Conservation (phyloP, 2,888 invertebrate genomes). For the Drosophila eohydei region DNA sequence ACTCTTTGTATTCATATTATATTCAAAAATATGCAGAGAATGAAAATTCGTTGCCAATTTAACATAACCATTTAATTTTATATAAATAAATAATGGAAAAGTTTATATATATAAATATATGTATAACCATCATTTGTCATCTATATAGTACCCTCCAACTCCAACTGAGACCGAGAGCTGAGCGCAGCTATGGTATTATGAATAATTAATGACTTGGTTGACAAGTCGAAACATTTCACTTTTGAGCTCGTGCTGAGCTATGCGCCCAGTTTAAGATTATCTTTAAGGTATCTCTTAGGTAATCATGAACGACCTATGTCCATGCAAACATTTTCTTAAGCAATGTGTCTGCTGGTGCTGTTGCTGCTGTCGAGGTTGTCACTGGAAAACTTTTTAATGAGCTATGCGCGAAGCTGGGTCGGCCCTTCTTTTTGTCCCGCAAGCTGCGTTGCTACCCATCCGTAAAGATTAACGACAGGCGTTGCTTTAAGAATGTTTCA, state of each 20-base stretch:
- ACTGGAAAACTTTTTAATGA: slow-evolving; percentile 76
- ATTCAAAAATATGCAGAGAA: neutral
- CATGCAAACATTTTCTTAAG: slow-evolving; percentile 68
- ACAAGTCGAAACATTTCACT: slow-evolving; percentile 61
- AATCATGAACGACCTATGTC: slow-evolving; percentile 53
- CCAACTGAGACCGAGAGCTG: slow-evolving; percentile 1
- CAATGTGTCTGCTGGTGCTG: slow-evolving; percentile 61
- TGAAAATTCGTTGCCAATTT: neutral
- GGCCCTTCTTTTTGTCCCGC: slow-evolving; percentile 6
- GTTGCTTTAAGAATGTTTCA: slow-evolving; percentile 77
- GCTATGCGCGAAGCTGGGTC: slow-evolving; percentile 53
- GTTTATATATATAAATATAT: neutral
- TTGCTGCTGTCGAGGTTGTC: slow-evolving; percentile 58
- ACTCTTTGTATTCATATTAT: neutral
- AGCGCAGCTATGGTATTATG: slow-evolving; percentile 61
- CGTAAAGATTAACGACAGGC: slow-evolving; percentile 61
- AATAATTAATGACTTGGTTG: slow-evolving; percentile 73
- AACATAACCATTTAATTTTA: neutral
- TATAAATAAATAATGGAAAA: neutral
- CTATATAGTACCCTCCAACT: neutral
- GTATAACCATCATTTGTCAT: neutral
- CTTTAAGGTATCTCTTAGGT: slow-evolving; percentile 70
- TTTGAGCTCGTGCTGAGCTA: slow-evolving; percentile 40
- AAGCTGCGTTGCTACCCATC: slow-evolving; percentile 16
- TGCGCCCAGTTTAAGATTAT: slow-evolving; percentile 49